Conservation (phyloP, 2,797 vertebrate species). For the Smutsia temminckii region DNA sequence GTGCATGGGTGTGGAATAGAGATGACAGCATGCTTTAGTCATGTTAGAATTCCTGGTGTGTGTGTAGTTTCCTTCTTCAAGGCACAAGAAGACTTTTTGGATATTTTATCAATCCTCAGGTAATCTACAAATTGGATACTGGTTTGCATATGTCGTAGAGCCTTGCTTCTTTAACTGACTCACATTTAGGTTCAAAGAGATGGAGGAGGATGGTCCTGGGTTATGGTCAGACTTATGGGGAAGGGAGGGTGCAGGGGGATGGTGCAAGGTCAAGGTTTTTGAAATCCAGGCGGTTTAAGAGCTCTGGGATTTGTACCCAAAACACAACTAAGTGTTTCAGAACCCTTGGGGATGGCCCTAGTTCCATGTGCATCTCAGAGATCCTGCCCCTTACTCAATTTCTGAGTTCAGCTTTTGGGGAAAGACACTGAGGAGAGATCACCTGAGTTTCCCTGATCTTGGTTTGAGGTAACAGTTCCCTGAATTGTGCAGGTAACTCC, state of each 20-base stretch:
- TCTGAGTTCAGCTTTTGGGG: neutral
- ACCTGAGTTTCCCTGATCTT: neutral
- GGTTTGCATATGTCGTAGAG: neutral
- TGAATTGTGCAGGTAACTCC: neutral
- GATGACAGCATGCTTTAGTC: neutral
- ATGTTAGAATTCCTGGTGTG: neutral
- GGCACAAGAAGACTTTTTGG: constrained; percentile 49
- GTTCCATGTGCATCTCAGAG: neutral
- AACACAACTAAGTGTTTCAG: neutral
- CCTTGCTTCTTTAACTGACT: neutral
- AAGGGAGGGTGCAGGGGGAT: rapidly evolving
- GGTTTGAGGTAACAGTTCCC: neutral
- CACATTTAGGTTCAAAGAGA: neutral
- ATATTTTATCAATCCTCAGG: neutral
- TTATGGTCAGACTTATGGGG: neutral
- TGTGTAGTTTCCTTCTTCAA: constrained; percentile 45
- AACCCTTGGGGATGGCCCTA: neutral
- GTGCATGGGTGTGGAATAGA: neutral
- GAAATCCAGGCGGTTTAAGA: neutral
- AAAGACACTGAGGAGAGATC: neutral
- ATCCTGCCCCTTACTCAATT: neutral
- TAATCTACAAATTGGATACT: neutral
- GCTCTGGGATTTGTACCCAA: neutral
- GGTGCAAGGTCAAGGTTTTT: neutral
- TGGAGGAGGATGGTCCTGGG: neutral